Evolutionary conservation across 2,113 vertebrate species (phyloP).

Genomic region (Semicossyphus pulcher): DNA sequence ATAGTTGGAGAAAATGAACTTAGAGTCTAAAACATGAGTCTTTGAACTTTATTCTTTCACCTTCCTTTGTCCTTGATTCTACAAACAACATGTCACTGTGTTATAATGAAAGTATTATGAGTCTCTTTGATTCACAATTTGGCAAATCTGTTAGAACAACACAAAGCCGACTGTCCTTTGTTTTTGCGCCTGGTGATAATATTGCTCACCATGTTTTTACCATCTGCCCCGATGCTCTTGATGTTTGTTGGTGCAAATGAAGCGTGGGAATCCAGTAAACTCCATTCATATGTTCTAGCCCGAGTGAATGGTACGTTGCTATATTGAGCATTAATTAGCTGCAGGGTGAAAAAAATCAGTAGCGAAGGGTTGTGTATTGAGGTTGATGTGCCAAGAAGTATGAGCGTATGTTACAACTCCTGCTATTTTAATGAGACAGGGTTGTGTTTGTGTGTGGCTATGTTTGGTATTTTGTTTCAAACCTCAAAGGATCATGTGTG

Average conservation of each 20-base stretch:
- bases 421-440: neutral
- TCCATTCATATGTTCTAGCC: constrained; percentile 12
- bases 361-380: constrained; percentile 1
- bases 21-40: too few relatives aligned
- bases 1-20: too few relatives aligned
- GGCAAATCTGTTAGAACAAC: constrained; percentile 25
- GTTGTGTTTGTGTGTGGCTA: neutral
- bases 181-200: constrained; percentile 36
- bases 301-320: constrained; percentile 9
- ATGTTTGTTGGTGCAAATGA: constrained; percentile 40
- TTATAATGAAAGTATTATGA: constrained; percentile 27
- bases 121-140: constrained; percentile 22
- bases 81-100: neutral
- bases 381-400: constrained; percentile 10
- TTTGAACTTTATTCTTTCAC: neutral
- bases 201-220: constrained; percentile 36
- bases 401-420: constrained; percentile 3
- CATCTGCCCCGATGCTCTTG: constrained; percentile 50
- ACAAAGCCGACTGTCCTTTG: constrained; percentile 19
- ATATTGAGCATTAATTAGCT: constrained; percentile 20
- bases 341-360: constrained; percentile 12
- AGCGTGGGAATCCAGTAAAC: constrained; percentile 42
- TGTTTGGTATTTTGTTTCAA: neutral
- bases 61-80: neutral
- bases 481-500: neutral